Evolutionary conservation across 1,140 invertebrate species (phyloP).

Genomic region (Drosophila insularis): DNA sequence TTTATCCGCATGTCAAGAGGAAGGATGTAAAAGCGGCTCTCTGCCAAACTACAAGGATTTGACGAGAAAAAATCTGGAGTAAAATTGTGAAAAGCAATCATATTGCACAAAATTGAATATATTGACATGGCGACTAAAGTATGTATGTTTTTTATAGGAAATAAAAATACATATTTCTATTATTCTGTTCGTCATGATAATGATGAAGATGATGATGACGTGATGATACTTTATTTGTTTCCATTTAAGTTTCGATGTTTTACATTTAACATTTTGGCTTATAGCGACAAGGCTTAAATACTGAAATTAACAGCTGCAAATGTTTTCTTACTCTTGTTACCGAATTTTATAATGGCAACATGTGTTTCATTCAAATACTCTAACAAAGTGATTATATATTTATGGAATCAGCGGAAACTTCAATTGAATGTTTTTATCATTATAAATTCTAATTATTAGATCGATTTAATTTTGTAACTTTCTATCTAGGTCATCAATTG

Average conservation of each 20-base stretch:
- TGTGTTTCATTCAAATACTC: neutral
- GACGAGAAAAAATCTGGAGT: slow-evolving; percentile 35
- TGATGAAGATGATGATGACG: neutral
- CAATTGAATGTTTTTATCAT: too few species aligned
- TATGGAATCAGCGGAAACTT: too few species aligned
- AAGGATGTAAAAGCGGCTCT: slow-evolving; percentile 29
- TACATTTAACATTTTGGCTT: slow-evolving; percentile 16
- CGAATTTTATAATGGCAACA: neutral
- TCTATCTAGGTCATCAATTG: too few species aligned
- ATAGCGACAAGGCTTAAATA: slow-evolving; percentile 40
- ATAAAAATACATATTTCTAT: neutral
- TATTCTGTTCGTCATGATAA: neutral
- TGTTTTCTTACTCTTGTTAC: neutral
- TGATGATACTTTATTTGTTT: slow-evolving; percentile 25
- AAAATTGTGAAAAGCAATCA: slow-evolving; percentile 58
- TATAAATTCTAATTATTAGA: too few species aligned
- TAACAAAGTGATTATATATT: too few species aligned
- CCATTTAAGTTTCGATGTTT: slow-evolving; percentile 1
- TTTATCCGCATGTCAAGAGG: slow-evolving; percentile 40
- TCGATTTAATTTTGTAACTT: neutral
- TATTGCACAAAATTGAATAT: slow-evolving; percentile 45
- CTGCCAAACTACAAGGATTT: slow-evolving; percentile 30
- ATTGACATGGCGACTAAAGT: slow-evolving; percentile 26
- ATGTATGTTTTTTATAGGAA: neutral
- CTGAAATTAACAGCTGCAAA: slow-evolving; percentile 61